These are phyloP conservation scores for Eospalax fontanierii DNA, from an alignment of 2,797 vertebrate genomes.

Conservation along the genomic window DNA sequence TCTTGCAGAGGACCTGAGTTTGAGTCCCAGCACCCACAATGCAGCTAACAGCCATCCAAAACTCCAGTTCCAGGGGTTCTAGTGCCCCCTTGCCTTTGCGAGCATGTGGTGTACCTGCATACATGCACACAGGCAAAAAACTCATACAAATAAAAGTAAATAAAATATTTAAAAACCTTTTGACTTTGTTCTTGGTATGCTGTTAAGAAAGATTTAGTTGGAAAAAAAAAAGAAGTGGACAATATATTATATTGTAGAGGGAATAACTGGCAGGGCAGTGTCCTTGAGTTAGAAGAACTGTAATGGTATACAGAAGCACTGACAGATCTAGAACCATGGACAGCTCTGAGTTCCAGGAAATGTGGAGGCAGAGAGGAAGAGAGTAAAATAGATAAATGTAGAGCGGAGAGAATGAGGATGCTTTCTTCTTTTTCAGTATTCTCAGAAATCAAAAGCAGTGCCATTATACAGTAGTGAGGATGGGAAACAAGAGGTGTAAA, in stretches of 20 bases:
- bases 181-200: not conserved
- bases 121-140: not conserved
- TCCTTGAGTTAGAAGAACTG: not conserved
- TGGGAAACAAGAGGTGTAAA: not conserved
- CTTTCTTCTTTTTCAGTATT: conserved; percentile 6
- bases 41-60: not conserved
- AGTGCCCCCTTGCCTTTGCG: not conserved
- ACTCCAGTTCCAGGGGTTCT: not conserved
- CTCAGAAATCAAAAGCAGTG: not conserved
- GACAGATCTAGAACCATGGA: not conserved
- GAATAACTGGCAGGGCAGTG: not conserved
- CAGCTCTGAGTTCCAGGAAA: not conserved
- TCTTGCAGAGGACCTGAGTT: not conserved
- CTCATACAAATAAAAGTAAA: not conserved
- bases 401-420: not conserved
- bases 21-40: not conserved
- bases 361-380: not conserved
- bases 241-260: not conserved
- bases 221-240: not conserved
- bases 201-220: conserved; percentile 9
- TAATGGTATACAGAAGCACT: not conserved
- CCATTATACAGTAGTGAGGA: not conserved
- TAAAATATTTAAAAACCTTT: not conserved
- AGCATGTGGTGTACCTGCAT: no score
- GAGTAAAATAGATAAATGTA: not conserved